Conservation (phyloP, 2,113 vertebrate species). For the Cinclus mexicanus region DNA sequence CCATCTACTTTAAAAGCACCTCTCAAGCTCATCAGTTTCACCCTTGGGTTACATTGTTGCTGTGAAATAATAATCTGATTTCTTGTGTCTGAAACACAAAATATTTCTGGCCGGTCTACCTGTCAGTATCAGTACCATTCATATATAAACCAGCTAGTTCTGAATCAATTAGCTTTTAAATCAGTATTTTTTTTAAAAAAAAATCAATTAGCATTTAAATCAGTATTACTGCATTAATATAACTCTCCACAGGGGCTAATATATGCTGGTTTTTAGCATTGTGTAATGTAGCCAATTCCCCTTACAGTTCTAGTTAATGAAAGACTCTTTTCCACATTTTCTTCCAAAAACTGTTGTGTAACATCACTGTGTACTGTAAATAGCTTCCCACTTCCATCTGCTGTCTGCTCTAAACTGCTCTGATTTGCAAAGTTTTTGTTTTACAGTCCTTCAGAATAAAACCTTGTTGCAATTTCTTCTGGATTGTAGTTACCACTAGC, state of each 20-base stretch:
- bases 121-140: background rate
- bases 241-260: background rate
- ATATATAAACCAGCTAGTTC: background rate
- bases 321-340: constrained; percentile 20
- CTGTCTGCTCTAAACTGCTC: background rate
- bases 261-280: background rate
- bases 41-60: background rate
- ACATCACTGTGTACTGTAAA: constrained; percentile 14
- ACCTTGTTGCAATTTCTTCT: background rate
- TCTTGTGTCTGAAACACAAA: background rate
- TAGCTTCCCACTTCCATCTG: constrained; percentile 14
- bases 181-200: background rate
- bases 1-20: background rate
- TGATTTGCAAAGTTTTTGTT: background rate
- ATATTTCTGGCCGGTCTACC: background rate
- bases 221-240: background rate
- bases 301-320: background rate
- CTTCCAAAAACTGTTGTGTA: constrained; percentile 21
- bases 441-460: background rate
- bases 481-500: background rate
- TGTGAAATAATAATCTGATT: background rate
- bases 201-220: background rate
- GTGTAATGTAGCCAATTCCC: background rate
- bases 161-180: background rate
- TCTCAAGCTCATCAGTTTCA: background rate